A percentile compares a stretch with the other conserved stretches of the same genome.
Conservation (phyloP, 1,140 invertebrate genomes). For the Papilio helenus region DNA sequence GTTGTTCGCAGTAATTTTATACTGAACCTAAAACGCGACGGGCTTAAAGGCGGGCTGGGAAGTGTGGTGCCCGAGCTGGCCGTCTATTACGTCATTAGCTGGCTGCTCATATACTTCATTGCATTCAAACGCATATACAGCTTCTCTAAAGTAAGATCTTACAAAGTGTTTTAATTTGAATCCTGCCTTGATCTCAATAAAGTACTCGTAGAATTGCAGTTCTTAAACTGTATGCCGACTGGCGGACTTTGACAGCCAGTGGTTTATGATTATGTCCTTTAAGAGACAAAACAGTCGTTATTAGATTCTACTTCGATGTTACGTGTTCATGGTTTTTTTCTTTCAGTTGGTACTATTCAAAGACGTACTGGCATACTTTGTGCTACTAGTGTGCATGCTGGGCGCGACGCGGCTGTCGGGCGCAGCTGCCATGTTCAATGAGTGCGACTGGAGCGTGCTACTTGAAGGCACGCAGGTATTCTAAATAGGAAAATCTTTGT, state of each 20-base stretch:
- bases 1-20: conserved; percentile 68
- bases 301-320: background rate
- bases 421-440: conserved; percentile 57
- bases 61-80: conserved; percentile 64
- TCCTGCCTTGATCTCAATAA: no score
- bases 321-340: background rate
- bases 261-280: no score
- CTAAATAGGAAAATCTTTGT: conserved; percentile 9
- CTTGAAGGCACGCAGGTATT: conserved; percentile 54
- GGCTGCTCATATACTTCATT: conserved; percentile 71
- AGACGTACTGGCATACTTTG: conserved; percentile 65
- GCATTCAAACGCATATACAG: conserved; percentile 71
- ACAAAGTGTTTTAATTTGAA: no score
- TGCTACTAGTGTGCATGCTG: conserved; percentile 55
- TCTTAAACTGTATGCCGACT: no score
- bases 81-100: conserved; percentile 67
- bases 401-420: conserved; percentile 63
- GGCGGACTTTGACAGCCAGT: no score
- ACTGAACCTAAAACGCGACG: conserved; percentile 64
- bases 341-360: conserved; percentile 74
- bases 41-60: conserved; percentile 64
- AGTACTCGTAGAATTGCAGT: no score
- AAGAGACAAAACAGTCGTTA: background rate
- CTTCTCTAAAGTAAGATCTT: conserved; percentile 69
- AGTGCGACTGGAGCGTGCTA: conserved; percentile 65